Evolutionary conservation across 1,140 invertebrate species (phyloP).

Genomic region (Acromyrmex heyeri): DNA sequence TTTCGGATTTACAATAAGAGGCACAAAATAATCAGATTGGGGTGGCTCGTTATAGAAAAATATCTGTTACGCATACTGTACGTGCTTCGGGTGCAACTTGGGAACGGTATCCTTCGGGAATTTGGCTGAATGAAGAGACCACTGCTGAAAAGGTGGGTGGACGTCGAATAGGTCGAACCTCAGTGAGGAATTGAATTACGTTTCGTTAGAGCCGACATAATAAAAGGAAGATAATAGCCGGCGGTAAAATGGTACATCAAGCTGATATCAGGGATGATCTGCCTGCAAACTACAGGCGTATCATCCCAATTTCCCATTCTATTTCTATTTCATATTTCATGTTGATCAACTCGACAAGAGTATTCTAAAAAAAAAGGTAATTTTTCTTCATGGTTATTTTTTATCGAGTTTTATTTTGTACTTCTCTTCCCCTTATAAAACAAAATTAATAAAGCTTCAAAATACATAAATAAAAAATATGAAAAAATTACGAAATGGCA

Average conservation of each 20-base stretch:
- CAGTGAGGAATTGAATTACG: constrained; percentile 61
- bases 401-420: not conserved
- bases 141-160: constrained; percentile 13
- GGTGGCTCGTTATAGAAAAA: constrained; percentile 29
- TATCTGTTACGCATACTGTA: constrained; percentile 42
- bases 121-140: not conserved
- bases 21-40: constrained; percentile 27
- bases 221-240: constrained; percentile 62
- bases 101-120: constrained; percentile 8
- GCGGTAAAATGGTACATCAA: constrained; percentile 34
- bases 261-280: not conserved
- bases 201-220: constrained; percentile 42
- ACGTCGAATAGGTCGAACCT: constrained; percentile 26
- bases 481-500: not conserved
- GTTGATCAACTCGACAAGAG: not conserved
- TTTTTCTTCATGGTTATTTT: not conserved
- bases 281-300: constrained; percentile 35
- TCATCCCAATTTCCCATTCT: constrained; percentile 14
- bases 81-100: constrained; percentile 15
- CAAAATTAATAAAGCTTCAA: not conserved
- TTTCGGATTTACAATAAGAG: constrained; percentile 42
- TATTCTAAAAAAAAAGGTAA: not conserved
- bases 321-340: constrained; percentile 31
- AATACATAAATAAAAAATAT: not conserved
- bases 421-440: not conserved